Base-by-base conservation (phyloP, 1,140 invertebrate species). In the Pentalonia nigronervosa region DNA sequence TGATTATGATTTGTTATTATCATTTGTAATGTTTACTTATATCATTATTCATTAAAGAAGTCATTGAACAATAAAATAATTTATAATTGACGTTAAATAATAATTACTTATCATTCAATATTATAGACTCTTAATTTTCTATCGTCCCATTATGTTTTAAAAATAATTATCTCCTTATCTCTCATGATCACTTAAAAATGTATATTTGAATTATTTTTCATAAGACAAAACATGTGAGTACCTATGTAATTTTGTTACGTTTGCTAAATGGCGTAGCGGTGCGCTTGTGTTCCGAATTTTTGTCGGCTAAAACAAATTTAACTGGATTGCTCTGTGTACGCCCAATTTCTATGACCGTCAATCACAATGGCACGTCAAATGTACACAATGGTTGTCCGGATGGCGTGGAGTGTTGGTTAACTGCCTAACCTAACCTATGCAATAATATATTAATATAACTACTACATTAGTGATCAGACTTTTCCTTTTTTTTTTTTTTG, bases 251-350 rank as follows among this genome's bases (percentile, higher is more conserved):
- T n/a, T 96, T 96, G 95, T 95, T 96, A 94, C 96, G 95, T 94
- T 95, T 95, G 95, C 95, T 95, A 53, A 95, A 94, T 45, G 94
- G 95, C 86, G 95, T 95, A 95, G 95, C 95, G 95, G 95, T 95
- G 94, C 94, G 95, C 94, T 95, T 94, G 94, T 95, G 95, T 94
- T 94, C 94, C 90, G 93, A 94, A 93, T 97, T 97, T 96, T 97
- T 97, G 95, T 96, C 96, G 95, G 97, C 96, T 95, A 97, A 96
- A 96, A 96, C 97, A 96, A 97, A 97, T 97, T 97, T 97, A 95
- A 96, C 97, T 96, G 97, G 97, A 96, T 97, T 98, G 96, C 97
- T 97, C 96, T 97, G 97, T 96, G 97, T 97, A 96, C 97, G 97
- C 97, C 97, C 97, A 97, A 97, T 97, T 96, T 97, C 96, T 97